Evolutionary conservation across 1,140 invertebrate genomes (phyloP).

Genomic region (Vollenhovia emeryi): DNA sequence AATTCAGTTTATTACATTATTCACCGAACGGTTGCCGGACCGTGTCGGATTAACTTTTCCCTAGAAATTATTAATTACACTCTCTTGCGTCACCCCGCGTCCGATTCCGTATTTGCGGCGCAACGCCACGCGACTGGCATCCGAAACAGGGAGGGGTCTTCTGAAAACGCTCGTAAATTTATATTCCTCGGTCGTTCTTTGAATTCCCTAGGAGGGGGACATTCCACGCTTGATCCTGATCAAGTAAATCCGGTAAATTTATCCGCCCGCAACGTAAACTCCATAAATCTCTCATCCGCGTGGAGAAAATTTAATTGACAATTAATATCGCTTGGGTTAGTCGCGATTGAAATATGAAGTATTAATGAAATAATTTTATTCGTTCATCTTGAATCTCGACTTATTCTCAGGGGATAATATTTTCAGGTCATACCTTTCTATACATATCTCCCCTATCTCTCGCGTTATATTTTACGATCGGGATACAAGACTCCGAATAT

Average conservation of each 20-base stretch:
- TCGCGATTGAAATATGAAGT: too few species aligned
- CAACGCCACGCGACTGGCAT: neutral
- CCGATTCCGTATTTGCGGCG: neutral
- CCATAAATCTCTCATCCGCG: too few species aligned
- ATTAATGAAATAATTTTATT: neutral
- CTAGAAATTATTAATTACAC: constrained; percentile 28
- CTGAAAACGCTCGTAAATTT: neutral
- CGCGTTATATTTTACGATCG: neutral
- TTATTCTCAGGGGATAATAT: constrained; percentile 1
- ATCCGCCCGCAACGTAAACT: too few species aligned
- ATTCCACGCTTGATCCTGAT: too few species aligned
- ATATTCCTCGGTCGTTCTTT: neutral
- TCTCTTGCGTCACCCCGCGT: neutral
- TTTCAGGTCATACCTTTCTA: neutral
- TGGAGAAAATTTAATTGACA: too few species aligned
- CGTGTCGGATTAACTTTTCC: neutral
- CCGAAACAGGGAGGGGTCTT: neutral
- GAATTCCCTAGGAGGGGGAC: neutral
- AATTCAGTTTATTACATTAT: constrained; percentile 26
- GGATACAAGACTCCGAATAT: neutral
- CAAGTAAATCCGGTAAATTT: too few species aligned
- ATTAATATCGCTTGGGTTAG: too few species aligned
- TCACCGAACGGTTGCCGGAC: neutral
- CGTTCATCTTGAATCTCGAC: too few species aligned
- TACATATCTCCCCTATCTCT: neutral